A percentile compares a stretch with the other conserved stretches of the same genome.
Evolutionary conservation across 2,797 vertebrate species (phyloP).

Genomic region (Channa striata): DNA sequence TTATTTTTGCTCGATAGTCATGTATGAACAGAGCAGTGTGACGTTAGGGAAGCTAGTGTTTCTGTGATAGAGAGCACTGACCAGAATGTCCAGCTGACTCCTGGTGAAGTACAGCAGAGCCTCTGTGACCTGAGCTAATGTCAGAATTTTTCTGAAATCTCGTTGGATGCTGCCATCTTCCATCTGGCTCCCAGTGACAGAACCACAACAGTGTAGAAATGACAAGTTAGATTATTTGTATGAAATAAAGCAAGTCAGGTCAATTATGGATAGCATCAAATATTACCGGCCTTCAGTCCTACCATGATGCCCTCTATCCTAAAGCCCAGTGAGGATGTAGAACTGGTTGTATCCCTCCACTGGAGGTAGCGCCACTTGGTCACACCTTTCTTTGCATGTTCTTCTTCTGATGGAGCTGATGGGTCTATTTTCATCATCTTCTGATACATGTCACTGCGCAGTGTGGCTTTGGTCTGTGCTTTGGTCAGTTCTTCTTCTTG

Average conservation of each 20-base stretch:
- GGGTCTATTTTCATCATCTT: constrained; percentile 91
- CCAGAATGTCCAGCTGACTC: constrained; percentile 81
- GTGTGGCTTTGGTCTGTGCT: constrained; percentile 76
- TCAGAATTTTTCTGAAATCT: constrained; percentile 87
- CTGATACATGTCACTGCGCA: constrained; percentile 90
- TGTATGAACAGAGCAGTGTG: background rate
- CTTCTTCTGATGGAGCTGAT: constrained; percentile 83
- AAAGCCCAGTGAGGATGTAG: constrained; percentile 88
- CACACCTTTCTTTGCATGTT: constrained; percentile 83
- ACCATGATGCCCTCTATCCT: constrained; percentile 93
- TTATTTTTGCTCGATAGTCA: no score
- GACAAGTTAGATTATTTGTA: background rate
- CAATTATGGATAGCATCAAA: background rate
- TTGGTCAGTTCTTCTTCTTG: constrained; percentile 89
- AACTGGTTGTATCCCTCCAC: constrained; percentile 89
- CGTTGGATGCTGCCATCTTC: constrained; percentile 73
- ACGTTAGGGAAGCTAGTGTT: background rate
- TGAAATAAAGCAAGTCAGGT: background rate
- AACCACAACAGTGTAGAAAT: constrained; percentile 6
- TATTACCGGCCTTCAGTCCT: constrained; percentile 28
- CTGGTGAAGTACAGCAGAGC: constrained; percentile 86
- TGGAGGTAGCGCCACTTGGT: constrained; percentile 92
- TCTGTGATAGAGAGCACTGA: constrained; percentile 67
- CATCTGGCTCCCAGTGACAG: constrained; percentile 67
- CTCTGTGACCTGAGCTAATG: constrained; percentile 83